Conservation (phyloP, 2,888 invertebrate species). For the Acheta domesticus region DNA sequence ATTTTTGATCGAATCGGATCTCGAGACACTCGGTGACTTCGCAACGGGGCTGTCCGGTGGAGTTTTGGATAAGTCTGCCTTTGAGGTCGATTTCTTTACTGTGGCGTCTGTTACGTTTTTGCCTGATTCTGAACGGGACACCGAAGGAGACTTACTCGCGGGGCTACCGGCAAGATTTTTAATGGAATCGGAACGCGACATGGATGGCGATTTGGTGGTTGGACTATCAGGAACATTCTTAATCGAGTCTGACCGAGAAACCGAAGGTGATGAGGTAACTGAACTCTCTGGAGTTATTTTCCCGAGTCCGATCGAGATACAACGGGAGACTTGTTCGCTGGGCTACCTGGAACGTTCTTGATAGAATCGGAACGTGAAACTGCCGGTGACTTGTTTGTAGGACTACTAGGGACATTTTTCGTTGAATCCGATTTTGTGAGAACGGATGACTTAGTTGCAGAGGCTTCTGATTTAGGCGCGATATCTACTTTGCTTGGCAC, state of each 20-base stretch:
- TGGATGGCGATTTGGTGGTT: neutral
- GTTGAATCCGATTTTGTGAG: constrained; percentile 22
- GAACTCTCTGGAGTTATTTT: neutral
- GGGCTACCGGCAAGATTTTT: neutral
- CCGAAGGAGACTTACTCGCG: neutral
- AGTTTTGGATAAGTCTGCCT: neutral
- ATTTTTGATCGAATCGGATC: neutral
- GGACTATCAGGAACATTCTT: neutral
- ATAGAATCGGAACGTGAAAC: constrained; percentile 18
- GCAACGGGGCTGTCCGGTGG: neutral
- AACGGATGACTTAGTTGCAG: neutral
- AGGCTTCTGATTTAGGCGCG: neutral
- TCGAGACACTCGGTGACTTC: neutral
- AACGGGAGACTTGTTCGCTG: constrained; percentile 21
- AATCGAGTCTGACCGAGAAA: neutral
- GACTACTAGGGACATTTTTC: neutral
- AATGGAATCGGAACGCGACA: neutral
- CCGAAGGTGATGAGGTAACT: neutral
- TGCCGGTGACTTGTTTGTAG: constrained; percentile 12
- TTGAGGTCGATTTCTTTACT: neutral
- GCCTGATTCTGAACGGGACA: neutral
- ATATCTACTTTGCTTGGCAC: neutral
- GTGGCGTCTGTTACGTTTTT: neutral
- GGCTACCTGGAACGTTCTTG: neutral
- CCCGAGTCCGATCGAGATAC: neutral